These are phyloP conservation scores for Rhorus exstirpatorius DNA, from an alignment of 2,888 invertebrate genomes.

Conservation along the genomic window DNA sequence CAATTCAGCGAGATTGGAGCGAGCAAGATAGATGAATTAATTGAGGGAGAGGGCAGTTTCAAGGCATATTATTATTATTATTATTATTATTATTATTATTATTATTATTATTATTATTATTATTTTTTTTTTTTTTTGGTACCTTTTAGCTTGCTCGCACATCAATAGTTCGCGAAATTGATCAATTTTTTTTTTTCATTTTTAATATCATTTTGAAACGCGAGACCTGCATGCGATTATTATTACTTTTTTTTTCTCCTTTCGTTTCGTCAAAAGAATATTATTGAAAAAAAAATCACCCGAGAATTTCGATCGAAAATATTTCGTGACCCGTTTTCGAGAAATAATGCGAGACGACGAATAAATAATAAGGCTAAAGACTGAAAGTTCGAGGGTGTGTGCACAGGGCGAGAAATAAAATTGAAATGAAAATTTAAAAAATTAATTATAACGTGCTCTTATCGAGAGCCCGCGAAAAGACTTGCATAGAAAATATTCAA, in stretches of 20 bases:
- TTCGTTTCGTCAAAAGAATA: background rate
- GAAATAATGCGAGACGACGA: constrained; percentile 27
- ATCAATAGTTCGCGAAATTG: background rate
- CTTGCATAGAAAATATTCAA: constrained; percentile 71
- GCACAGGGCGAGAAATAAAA: background rate
- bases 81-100: constrained; percentile 15
- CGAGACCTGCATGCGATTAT: background rate
- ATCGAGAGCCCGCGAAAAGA: constrained; percentile 77
- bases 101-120: background rate
- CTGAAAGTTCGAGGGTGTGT: constrained; percentile 44
- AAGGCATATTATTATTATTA: constrained; percentile 14
- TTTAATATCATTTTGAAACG: constrained; percentile 22
- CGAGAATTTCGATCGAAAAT: constrained; percentile 17
- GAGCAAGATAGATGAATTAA: constrained; percentile 34
- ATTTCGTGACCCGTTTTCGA: constrained; percentile 10
- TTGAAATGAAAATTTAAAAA: constrained; percentile 6
- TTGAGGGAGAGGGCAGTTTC: background rate
- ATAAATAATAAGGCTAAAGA: constrained; percentile 59
- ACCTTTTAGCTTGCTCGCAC: constrained; percentile 36
- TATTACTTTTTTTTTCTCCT: background rate
- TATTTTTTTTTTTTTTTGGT: constrained; percentile 27
- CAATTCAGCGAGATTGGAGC: constrained; percentile 18
- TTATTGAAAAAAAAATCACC: background rate
- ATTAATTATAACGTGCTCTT: constrained; percentile 26
- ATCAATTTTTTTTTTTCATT: constrained; percentile 3